Base-by-base conservation (phyloP, 2,888 invertebrate species). In the Orchesella flavescens region DNA sequence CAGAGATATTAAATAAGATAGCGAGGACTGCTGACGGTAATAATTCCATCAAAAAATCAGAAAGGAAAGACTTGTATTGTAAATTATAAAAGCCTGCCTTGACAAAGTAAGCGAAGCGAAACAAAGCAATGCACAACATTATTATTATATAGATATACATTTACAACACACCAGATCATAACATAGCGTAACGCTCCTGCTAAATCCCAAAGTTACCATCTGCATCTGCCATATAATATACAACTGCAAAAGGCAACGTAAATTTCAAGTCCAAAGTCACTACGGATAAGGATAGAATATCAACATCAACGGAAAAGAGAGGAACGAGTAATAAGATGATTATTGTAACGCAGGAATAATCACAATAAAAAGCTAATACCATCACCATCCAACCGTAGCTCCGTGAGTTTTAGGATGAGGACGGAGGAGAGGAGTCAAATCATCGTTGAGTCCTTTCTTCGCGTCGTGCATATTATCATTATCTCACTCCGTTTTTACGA, bases 311-410 rank as follows among this genome's bases (percentile, higher is more conserved):
- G 34, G 34, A 34, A 34, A 34, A 7, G 34, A 34, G 34, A 34
- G 34, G 34, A 34, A 34, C 34, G 34, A 34, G 34, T 34, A 34
- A 34, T 34, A 19, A 24, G 24, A 23, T 17, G 63, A 63, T 63
- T 63, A 34, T 63, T 63, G 63, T 24, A 34, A 57, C 57, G 57
- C 57, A 34, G 34, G 3, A 77, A 53, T 61, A 61, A 78, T 78
- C 78, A 71, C 71, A 61, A 71, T 71, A 69, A 78, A 53, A 78
- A 78, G 71, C 71, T 78, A 78, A 78, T 78, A 57, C 78, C 78
- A 78, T 78, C 78, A 78, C 44, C 71, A 78, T 78, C 78, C 77
- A 77, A 77, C 68, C 77, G 59, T 69, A 61, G 69, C 77, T 77
- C 77, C 78, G 63, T 63, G 53, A 34, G n/a, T n/a, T n/a, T 21